These are phyloP conservation scores for Macrostomum lignano DNA, from an alignment of 1,140 invertebrate species.

Conservation along the genomic window DNA sequence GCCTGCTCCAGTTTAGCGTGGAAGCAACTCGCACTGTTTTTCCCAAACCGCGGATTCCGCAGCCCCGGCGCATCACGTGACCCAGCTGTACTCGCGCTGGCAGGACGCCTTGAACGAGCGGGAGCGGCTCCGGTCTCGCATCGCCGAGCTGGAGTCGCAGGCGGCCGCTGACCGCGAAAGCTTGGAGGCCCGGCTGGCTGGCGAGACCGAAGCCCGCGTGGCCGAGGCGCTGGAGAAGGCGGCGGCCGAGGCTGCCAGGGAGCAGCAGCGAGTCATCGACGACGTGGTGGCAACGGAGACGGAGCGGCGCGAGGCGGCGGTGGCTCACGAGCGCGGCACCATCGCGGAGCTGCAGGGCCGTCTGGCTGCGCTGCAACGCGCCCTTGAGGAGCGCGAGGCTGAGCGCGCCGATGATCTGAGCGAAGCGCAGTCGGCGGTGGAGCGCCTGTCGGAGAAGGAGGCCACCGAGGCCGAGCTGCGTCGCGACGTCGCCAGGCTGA, in stretches of 20 bases:
- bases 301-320: conserved; percentile 13
- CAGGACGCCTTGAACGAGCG: conserved; percentile 14
- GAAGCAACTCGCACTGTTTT: no score
- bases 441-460: no score
- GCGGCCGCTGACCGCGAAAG: conserved; percentile 13
- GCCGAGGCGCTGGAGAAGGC: conserved; percentile 17
- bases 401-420: conserved; percentile 7
- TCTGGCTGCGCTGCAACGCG: conserved; percentile 10
- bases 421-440: conserved; percentile 10
- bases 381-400: conserved; percentile 8
- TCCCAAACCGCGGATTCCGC: background rate
- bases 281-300: conserved; percentile 13
- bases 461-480: conserved; percentile 8
- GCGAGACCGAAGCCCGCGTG: conserved; percentile 12
- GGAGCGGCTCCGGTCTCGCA: conserved; percentile 12
- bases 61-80: conserved; percentile 18
- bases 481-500: no score
- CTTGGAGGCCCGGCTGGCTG: conserved; percentile 9
- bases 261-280: conserved; percentile 17
- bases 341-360: conserved; percentile 13
- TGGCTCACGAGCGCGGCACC: conserved; percentile 12
- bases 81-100: conserved; percentile 14
- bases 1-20: no score
- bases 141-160: conserved; percentile 10
- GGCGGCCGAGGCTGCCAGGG: conserved; percentile 16